These are phyloP conservation scores for Prionchulus punctatus DNA, from an alignment of 2,888 invertebrate species.

Conservation along the genomic window DNA sequence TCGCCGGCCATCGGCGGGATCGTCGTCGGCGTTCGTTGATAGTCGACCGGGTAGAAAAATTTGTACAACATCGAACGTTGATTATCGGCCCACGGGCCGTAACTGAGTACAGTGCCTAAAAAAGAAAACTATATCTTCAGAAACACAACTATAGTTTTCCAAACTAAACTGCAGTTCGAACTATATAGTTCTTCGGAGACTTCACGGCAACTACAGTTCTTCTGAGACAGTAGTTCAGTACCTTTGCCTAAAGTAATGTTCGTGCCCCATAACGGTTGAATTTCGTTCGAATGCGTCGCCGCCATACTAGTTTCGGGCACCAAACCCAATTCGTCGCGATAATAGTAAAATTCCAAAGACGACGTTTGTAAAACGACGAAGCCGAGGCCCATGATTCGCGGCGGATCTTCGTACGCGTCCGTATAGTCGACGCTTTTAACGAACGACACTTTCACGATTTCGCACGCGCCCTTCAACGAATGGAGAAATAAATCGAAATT, in stretches of 20 bases:
- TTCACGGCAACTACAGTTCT: too few relatives aligned
- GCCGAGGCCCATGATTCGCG: conserved; percentile 92
- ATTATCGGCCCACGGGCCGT: conserved; percentile 96
- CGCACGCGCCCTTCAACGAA: conserved; percentile 64
- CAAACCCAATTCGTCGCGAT: conserved; percentile 82
- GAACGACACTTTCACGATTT: conserved; percentile 78
- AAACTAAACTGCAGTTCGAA: too few relatives aligned
- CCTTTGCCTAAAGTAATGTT: conserved; percentile 1
- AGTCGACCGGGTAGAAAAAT: conserved; percentile 68
- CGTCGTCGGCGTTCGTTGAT: conserved; percentile 11
- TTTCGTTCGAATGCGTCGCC: not conserved
- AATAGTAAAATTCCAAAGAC: conserved; percentile 61
- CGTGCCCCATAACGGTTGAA: not conserved
- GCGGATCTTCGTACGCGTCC: conserved; percentile 51
- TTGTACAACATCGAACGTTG: conserved; percentile 84
- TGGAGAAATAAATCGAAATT: conserved; percentile 78
- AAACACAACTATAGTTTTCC: too few relatives aligned
- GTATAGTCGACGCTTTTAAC: conserved; percentile 93
- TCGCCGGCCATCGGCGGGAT: conserved; percentile 60
- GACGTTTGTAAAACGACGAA: conserved; percentile 92
- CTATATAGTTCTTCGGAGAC: too few relatives aligned
- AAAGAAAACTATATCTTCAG: conserved; percentile 83
- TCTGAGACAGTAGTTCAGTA: too few relatives aligned
- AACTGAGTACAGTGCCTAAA: conserved; percentile 87
- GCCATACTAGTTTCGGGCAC: not conserved